Percentiles rank a stretch among this genome's conserved stretches.
These are phyloP conservation scores for Sphecodes monilicornis DNA, from an alignment of 2,888 invertebrate genomes.

Conservation along the genomic window DNA sequence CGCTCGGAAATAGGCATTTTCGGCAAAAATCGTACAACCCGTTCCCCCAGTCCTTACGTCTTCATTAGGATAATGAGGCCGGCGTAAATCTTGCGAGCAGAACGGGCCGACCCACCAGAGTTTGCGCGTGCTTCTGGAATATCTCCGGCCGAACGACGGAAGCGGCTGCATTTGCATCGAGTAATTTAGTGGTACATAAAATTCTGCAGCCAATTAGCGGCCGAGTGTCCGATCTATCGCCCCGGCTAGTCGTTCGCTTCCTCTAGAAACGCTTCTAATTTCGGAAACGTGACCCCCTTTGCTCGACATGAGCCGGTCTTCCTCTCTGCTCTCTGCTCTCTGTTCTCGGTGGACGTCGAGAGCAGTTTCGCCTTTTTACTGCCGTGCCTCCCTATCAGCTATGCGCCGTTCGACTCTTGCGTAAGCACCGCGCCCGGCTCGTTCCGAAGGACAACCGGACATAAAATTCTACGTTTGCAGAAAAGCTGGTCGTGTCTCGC, in stretches of 20 bases:
- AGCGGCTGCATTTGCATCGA: constrained; percentile 80
- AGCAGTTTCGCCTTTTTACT: constrained; percentile 23
- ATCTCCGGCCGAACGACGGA: constrained; percentile 65
- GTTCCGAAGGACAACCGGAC: constrained; percentile 21
- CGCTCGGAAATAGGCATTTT: constrained; percentile 61
- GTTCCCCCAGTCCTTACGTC: constrained; percentile 78
- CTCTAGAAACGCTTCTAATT: constrained; percentile 62
- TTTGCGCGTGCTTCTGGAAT: constrained; percentile 64
- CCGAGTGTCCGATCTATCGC: constrained; percentile 78
- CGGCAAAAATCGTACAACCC: constrained; percentile 71
- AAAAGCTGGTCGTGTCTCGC: constrained; percentile 18
- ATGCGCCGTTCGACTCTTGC: constrained; percentile 21
- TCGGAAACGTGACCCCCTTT: constrained; percentile 56
- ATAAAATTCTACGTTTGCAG: constrained; percentile 52
- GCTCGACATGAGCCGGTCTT: constrained; percentile 5
- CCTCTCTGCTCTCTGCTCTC: background rate
- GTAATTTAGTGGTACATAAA: constrained; percentile 82
- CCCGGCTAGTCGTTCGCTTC: constrained; percentile 62
- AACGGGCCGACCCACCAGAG: constrained; percentile 50
- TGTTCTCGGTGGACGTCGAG: background rate
- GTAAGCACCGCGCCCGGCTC: constrained; percentile 35
- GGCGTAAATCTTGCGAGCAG: constrained; percentile 78
- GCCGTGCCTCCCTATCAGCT: background rate
- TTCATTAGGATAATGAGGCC: constrained; percentile 83
- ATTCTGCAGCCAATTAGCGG: constrained; percentile 81